Base-by-base conservation (phyloP, 2,888 invertebrate genomes). In the Drosophila multiciliata region DNA sequence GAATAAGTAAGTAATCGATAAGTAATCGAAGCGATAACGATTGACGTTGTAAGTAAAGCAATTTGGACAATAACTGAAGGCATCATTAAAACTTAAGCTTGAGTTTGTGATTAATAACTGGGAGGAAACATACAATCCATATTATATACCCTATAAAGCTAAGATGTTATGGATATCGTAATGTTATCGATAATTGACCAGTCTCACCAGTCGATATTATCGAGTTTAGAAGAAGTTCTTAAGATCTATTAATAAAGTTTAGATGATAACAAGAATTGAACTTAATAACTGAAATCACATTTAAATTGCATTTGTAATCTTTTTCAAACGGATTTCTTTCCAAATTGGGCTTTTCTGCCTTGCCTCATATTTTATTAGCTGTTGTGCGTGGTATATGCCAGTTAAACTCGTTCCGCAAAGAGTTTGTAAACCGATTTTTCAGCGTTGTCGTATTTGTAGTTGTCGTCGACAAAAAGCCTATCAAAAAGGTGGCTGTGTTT, bases 391-490 rank as follows among this genome's bases (percentile, higher is more conserved):
- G 78, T 77, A 73, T 73, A 20, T 11, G 4, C 35, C 33, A 50
- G 61, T 54, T 64, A 29, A 64, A 45, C 33, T 48, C 20, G n/a
- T 23, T n/a, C 7, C 20, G 5, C 26, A 40, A 61, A 49, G 35
- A 29, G 20, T 42, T 55, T 17, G 20, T 23, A 26, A 59, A 26
- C 58, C 36, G 58, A 17, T 17, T 32, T 20, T 50, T 70, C 54
- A 48, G 59, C 42, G 26, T 73, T 23, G 35, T 72, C 52, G 54
- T 64, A 40, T 58, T 71, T 42, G 36, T 55, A 20, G 61, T 62
- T 59, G 76, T 66, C 66, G 66, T 45, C 70, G 66, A 78, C 66
- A 80, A 66, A 78, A 75, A 83, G 87, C 85, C 87, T 87, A 83
- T 84, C 76, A 75, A 75, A 71, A 73, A 83, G 87, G 77, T 70